Base-by-base conservation (phyloP, 2,113 vertebrate genomes). In the Tichodroma muraria region DNA sequence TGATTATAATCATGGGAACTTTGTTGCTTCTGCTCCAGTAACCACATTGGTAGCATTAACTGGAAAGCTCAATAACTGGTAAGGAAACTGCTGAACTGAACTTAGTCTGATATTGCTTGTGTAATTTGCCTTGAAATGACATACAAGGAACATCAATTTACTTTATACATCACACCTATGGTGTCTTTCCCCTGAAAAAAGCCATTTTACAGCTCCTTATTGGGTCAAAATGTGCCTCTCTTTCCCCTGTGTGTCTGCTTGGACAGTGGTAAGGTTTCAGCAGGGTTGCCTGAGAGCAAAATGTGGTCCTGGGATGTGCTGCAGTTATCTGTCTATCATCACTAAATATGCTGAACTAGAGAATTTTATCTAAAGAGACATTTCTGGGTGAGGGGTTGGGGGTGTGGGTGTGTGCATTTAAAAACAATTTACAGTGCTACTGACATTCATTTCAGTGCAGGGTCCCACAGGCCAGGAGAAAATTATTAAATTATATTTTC, bases 31-130 rank as follows among this genome's bases (percentile, higher is more conserved):
- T 88, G 35, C 60, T 85, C 54, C 77, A 56, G 72, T 61, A 88
- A 94, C 94, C 95, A 80, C 91, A 95, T 27, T 59, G 76, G 88
- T 94, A 80, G 84, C 2, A 0, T 77, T 90, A 87, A 90, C 85
- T 86, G 78, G 93, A 91, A 88, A 95, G 57, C 63, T 45, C 64
- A 87, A 80, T 50, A 89, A 66, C 54, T 38, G 35, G 84, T 88
- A 86, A 93, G 88, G 33, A 92, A 93, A 93, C 73, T 93, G 81
- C 81, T 94, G 88, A 95, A 88, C 80, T 3, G 33, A 93, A 45
- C 31, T 79, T 64, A 40, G 88, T 69, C 30, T 77, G 52, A 33
- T 11, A 21, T 18, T 65, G 27, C 47, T 88, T 91, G 60, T 21
- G 5, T 68, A 78, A 88, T 73, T 88, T 84, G 50, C 49, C 53